Percentiles rank a stretch among this genome's conserved stretches.
phyloP scores from a whole-genome alignment of 2,888 invertebrate genomes.

The Melanchra persicariae region DNA sequence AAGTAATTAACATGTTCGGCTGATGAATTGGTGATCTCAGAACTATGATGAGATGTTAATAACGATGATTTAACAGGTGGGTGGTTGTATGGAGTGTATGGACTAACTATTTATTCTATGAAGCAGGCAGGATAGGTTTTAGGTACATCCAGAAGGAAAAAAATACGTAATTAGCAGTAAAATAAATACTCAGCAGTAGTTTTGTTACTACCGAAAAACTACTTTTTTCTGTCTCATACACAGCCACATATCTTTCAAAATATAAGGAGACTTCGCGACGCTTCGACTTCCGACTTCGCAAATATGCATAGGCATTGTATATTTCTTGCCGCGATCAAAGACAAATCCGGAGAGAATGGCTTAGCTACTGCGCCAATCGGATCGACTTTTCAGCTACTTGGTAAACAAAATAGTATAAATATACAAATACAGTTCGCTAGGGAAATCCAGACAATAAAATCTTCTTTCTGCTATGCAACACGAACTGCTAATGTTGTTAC shows the following conservation, averaged over 20 bases:
- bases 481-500: constrained; percentile 32
- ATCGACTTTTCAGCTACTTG: constrained; percentile 19
- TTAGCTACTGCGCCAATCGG: constrained; percentile 4
- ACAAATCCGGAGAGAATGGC: constrained; percentile 7
- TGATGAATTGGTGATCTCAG: constrained; percentile 13
- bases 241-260: neutral
- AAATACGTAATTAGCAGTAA: too few species aligned
- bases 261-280: too few species aligned
- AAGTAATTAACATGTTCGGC: neutral
- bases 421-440: neutral
- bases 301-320: constrained; percentile 10
- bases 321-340: constrained; percentile 14
- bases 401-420: constrained; percentile 4
- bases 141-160: neutral
- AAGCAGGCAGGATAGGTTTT: neutral
- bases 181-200: neutral
- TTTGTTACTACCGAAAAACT: neutral
- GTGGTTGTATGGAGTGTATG: neutral
- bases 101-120: neutral
- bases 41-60: too few species aligned
- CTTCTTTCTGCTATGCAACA: constrained; percentile 10
- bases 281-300: neutral
- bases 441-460: constrained; percentile 34
- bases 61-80: neutral
- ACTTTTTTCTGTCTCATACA: neutral